Percentiles rank a stretch among this genome's conserved stretches.
phyloP scores from a whole-genome alignment of 1,140 invertebrate genomes.

The Musca domestica region DNA sequence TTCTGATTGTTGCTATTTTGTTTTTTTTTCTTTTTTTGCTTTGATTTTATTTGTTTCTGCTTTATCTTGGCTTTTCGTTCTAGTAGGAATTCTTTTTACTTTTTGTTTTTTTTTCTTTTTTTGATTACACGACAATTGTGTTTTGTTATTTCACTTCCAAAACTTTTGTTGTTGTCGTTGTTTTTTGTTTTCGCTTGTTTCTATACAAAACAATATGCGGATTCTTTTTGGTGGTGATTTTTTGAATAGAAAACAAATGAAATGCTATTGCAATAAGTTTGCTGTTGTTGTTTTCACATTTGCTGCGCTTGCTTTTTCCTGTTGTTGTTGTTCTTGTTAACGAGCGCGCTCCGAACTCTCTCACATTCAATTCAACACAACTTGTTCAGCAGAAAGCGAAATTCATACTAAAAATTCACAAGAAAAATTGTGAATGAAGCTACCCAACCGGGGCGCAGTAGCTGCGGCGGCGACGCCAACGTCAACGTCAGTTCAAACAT shows the following conservation, averaged over 20 bases:
- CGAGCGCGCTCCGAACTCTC: constrained; percentile 16
- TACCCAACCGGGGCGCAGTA: neutral
- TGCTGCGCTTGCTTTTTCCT: neutral
- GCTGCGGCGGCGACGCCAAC: too few relatives aligned
- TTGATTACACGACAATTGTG: neutral
- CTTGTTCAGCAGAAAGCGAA: constrained; percentile 43
- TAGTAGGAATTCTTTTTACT: constrained; percentile 19
- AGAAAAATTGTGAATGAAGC: constrained; percentile 20
- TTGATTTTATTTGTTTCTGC: constrained; percentile 6
- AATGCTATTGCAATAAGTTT: neutral
- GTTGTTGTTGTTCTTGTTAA: constrained; percentile 1
- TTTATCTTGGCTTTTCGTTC: neutral
- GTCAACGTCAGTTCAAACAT: too few relatives aligned
- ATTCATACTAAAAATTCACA: constrained; percentile 36
- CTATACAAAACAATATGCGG: neutral
- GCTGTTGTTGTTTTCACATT: neutral
- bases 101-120: neutral
- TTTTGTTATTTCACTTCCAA: neutral
- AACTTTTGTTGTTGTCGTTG: neutral
- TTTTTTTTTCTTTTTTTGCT: too few relatives aligned
- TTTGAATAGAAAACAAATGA: neutral
- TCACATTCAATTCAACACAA: constrained; percentile 36
- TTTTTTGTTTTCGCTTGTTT: neutral
- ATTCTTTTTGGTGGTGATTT: neutral
- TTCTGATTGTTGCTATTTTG: neutral